Evolutionary conservation across 64 coral and sea anemone genomes (phyloP).

Genomic region (Dendronephthya gigantea): DNA sequence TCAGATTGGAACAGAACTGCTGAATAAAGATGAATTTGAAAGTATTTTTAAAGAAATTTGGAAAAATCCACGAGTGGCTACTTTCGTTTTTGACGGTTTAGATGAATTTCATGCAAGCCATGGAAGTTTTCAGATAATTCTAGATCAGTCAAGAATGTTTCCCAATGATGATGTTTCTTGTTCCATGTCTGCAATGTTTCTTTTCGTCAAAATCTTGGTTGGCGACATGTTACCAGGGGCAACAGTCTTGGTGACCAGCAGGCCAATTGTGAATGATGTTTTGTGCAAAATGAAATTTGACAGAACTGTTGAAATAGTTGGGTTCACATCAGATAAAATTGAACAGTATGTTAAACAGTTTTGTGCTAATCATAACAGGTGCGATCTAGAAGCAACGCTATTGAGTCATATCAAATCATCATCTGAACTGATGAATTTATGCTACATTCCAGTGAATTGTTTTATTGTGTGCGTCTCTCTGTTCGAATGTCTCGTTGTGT

Average conservation of each 20-base stretch:
- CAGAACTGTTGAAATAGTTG: not conserved
- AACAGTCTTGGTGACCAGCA: not conserved
- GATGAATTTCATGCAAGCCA: not conserved
- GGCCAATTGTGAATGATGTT: not conserved
- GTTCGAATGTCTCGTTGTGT: not conserved
- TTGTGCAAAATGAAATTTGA: not conserved
- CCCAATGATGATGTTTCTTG: not conserved
- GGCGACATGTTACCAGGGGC: not conserved
- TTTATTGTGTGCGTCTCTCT: not conserved
- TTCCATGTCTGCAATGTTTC: not conserved
- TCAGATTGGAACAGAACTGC: not conserved
- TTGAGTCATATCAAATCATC: not conserved
- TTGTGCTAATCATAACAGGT: not conserved
- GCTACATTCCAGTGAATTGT: not conserved
- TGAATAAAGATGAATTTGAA: not conserved
- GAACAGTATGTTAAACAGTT: not conserved
- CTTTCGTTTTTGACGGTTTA: not conserved
- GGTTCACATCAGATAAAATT: not conserved
- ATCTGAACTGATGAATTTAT: not conserved
- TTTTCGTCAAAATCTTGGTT: not conserved
- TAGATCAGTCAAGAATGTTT: not conserved
- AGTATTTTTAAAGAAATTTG: not conserved
- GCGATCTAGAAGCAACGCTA: not conserved
- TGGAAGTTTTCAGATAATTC: not conserved
- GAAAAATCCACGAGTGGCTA: not conserved